phyloP scores from a whole-genome alignment of 2,888 invertebrate genomes.

The Aricia artaxerxes region DNA sequence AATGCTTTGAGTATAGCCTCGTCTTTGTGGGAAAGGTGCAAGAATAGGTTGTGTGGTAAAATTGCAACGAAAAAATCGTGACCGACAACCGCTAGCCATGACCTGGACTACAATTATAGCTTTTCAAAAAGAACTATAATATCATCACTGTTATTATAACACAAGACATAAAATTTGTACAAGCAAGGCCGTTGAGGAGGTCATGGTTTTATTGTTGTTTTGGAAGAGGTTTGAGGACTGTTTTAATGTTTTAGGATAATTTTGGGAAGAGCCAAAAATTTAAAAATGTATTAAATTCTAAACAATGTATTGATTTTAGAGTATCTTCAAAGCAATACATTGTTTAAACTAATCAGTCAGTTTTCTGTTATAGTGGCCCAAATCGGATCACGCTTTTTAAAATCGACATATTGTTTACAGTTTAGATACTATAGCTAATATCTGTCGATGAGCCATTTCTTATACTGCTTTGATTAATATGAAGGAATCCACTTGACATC shows the following conservation, averaged over 20 bases:
- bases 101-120: slow-evolving; percentile 37
- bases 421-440: no score
- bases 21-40: slow-evolving; percentile 43
- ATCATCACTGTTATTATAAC: slow-evolving; percentile 16
- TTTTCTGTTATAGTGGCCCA: no score
- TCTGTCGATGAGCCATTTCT: no score
- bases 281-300: no score
- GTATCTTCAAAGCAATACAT: no score
- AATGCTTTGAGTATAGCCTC: slow-evolving; percentile 35
- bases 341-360: no score
- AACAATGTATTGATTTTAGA: no score
- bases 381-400: no score
- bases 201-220: neutral
- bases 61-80: slow-evolving; percentile 42
- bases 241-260: neutral
- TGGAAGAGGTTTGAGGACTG: neutral
- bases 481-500: no score
- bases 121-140: slow-evolving; percentile 11
- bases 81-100: slow-evolving; percentile 46
- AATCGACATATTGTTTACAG: no score
- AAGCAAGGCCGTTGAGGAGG: neutral
- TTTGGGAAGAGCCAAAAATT: no score
- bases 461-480: no score
- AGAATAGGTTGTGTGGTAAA: slow-evolving; percentile 33
- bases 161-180: neutral